Evolutionary conservation across 2,113 vertebrate species (phyloP).

Genomic region (Ardeotis arabs): DNA sequence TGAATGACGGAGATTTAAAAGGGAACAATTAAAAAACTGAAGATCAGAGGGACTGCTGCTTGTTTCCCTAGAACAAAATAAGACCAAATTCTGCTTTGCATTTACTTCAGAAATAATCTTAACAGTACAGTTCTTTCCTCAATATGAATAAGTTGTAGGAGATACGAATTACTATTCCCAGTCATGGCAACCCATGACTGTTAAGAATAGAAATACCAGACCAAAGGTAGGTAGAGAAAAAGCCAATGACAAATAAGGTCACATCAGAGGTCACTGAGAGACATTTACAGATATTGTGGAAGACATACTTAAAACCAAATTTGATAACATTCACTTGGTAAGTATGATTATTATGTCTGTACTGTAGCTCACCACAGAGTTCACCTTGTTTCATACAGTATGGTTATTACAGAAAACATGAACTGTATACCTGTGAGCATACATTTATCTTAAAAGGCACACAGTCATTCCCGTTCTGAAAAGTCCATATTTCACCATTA

Average conservation of each 20-base stretch:
- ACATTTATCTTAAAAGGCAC: not conserved
- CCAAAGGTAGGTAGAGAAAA: not conserved
- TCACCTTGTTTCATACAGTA: not conserved
- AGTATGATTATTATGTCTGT: not conserved
- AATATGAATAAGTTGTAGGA: not conserved
- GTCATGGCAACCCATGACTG: not conserved
- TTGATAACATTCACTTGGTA: not conserved
- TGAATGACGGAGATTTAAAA: not conserved
- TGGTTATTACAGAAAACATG: not conserved
- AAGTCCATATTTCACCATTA: not conserved
- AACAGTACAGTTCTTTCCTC: not conserved
- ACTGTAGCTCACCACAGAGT: not conserved
- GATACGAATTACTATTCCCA: not conserved
- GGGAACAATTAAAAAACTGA: not conserved
- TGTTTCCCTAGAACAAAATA: not conserved
- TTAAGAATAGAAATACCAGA: not conserved
- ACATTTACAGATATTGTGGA: not conserved
- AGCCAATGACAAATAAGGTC: not conserved
- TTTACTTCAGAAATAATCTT: not conserved
- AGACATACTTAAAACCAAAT: not conserved
- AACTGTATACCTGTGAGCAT: not conserved
- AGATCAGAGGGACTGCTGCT: not conserved
- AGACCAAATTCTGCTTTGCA: not conserved
- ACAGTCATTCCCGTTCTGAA: too few species aligned
- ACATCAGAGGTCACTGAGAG: not conserved